These are phyloP conservation scores for Nephrotoma appendiculata DNA, from an alignment of 2,888 invertebrate genomes.

Conservation along the genomic window DNA sequence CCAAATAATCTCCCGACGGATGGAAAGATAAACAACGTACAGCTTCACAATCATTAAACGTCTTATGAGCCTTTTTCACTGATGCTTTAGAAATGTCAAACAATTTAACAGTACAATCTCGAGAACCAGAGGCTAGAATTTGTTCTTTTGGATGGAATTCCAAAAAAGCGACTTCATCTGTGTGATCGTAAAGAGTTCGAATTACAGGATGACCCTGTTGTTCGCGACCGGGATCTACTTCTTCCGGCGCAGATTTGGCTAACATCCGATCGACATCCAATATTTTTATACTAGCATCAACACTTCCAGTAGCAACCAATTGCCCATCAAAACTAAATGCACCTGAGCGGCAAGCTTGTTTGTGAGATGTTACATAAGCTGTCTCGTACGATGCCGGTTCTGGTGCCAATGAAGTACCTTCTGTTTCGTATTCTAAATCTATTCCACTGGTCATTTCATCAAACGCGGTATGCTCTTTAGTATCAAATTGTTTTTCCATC, in stretches of 20 bases:
- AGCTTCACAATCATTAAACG: slow-evolving; percentile 86
- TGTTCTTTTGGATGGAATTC: slow-evolving; percentile 96
- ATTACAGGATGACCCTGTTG: slow-evolving; percentile 97
- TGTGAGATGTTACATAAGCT: slow-evolving; percentile 96
- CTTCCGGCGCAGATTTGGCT: slow-evolving; percentile 91
- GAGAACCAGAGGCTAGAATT: slow-evolving; percentile 86
- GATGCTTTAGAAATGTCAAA: slow-evolving; percentile 98
- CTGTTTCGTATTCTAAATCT: slow-evolving; percentile 90
- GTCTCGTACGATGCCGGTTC: slow-evolving; percentile 97
- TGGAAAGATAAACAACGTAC: slow-evolving; percentile 87
- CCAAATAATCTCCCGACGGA: slow-evolving; percentile 86
- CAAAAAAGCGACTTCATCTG: slow-evolving; percentile 91
- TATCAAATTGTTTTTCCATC: slow-evolving; percentile 25
- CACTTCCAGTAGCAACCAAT: slow-evolving; percentile 93
- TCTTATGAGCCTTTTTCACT: slow-evolving; percentile 93
- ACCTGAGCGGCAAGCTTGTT: slow-evolving; percentile 88
- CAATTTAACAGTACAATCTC: slow-evolving; percentile 86
- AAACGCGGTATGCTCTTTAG: slow-evolving; percentile 37
- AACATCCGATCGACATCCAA: slow-evolving; percentile 98
- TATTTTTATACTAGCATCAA: slow-evolving; percentile 97
- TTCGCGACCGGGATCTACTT: slow-evolving; percentile 66
- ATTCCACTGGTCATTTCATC: slow-evolving; percentile 21
- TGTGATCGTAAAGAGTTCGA: slow-evolving; percentile 83
- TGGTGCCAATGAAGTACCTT: slow-evolving; percentile 81
- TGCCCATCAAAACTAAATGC: slow-evolving; percentile 93